Base-by-base conservation (phyloP, 2,113 vertebrate species). In the Syrmaticus mikado region DNA sequence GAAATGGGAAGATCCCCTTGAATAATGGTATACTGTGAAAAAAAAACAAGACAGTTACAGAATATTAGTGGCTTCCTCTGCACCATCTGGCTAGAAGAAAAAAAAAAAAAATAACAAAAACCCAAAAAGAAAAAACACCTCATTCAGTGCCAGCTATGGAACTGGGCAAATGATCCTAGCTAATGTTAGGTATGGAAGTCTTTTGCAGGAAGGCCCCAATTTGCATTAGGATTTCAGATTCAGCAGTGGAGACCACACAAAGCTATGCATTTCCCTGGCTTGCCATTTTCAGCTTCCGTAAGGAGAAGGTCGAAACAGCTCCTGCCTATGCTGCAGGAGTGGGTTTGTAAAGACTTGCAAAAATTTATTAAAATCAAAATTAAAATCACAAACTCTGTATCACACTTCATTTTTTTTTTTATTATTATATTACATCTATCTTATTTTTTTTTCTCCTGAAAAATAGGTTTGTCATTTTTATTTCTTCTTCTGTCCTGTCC, bases 21-120 rank as follows among this genome's bases (percentile, higher is more conserved):
- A 76, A 77, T 86, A 73, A 53, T 75, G 84, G 68, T 66, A 40
- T 50, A 58, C 58, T 86, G 80, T 72, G 38, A 30, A 32, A 93
- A 32, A 93, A 93, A 92, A 91, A 40, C 66, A 86, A 90, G 93
- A 82, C 79, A 95, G 78, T 71, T 93, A 93, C 2, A 74, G 64
- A 91, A n/a, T 53, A 50, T 66, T 70, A 38, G 75, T 95, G 78
- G 85, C 62, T 84, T 92, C 73, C 32, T 82, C 66, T 92, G 75
- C 90, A 84, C 89, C 94, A 43, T 57, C 86, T 86, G 60, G 58
- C 72, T 81, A 93, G 76, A 32, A 90, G 11, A 75, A 90, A 52
- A 27, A 32, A 1, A 53, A 21, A 8, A 72, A 75, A 78, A 34
- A 1, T 8, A 36, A 25, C 41, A 43, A 43, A 43, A 43, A 43